A percentile compares a stretch with the other conserved stretches of the same genome.
Evolutionary conservation across 2,113 vertebrate species (phyloP).

Genomic region (Cynocephalus volans): DNA sequence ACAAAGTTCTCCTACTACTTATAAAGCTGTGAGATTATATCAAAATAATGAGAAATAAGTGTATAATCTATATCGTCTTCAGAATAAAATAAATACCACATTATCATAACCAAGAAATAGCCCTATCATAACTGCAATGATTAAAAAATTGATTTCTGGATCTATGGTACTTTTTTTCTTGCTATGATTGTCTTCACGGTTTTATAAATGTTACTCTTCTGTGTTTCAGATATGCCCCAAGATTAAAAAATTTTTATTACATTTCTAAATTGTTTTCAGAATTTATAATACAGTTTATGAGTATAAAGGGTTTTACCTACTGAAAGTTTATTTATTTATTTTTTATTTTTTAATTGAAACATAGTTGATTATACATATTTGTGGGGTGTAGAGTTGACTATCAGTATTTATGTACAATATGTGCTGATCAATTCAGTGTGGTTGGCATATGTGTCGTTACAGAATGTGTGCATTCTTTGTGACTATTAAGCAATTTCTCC

Average conservation of each 20-base stretch:
- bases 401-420: no score
- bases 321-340: not conserved
- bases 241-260: not conserved
- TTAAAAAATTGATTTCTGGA: not conserved
- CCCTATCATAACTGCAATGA: not conserved
- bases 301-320: not conserved
- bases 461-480: no score
- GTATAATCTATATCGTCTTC: not conserved
- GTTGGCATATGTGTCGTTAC: no score
- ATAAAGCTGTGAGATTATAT: not conserved
- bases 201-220: conserved; percentile 39
- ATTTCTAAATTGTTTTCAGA: not conserved
- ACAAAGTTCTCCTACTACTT: not conserved
- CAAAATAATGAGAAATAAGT: conserved; percentile 13
- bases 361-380: no score
- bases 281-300: not conserved
- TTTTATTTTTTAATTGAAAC: no score
- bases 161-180: not conserved
- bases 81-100: conserved; percentile 11
- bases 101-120: not conserved
- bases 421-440: no score
- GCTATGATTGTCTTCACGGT: not conserved
- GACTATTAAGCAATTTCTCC: no score
- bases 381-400: no score
- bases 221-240: not conserved